Evolutionary conservation across 2,113 vertebrate species (phyloP).

Genomic region (Romanogobio albipinnatus): DNA sequence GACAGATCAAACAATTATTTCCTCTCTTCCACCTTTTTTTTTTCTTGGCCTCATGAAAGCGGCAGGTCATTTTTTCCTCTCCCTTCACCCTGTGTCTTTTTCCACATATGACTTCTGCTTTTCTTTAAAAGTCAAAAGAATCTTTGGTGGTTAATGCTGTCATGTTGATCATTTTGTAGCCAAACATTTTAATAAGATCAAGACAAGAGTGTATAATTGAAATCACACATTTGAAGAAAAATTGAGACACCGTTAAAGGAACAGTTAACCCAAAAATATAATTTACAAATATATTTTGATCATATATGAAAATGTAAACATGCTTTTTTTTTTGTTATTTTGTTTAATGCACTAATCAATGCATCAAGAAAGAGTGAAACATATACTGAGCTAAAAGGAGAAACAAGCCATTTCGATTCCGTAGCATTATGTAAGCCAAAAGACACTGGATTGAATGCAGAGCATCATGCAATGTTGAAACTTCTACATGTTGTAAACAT

Average conservation of each 20-base stretch:
- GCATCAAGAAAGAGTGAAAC: background rate
- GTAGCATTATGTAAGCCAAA: conserved; percentile 38
- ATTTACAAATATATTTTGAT: no score
- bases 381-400: background rate
- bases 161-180: background rate
- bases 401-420: background rate
- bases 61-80: conserved; percentile 51
- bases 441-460: background rate
- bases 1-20: conserved; percentile 84
- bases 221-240: background rate
- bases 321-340: background rate
- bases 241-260: background rate
- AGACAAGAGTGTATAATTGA: background rate
- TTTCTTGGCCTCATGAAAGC: conserved; percentile 70
- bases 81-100: conserved; percentile 15
- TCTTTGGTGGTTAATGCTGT: background rate
- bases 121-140: conserved; percentile 28
- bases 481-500: conserved; percentile 9
- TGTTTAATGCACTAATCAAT: background rate
- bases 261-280: background rate
- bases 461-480: background rate
- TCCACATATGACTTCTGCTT: conserved; percentile 19
- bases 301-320: no score
- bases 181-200: conserved; percentile 10
- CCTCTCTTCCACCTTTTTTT: conserved; percentile 69